A percentile compares a stretch with the other conserved stretches of the same genome.
These are phyloP conservation scores for Dolichoris vasculosae DNA, from an alignment of 1,140 invertebrate species.

Conservation along the genomic window DNA sequence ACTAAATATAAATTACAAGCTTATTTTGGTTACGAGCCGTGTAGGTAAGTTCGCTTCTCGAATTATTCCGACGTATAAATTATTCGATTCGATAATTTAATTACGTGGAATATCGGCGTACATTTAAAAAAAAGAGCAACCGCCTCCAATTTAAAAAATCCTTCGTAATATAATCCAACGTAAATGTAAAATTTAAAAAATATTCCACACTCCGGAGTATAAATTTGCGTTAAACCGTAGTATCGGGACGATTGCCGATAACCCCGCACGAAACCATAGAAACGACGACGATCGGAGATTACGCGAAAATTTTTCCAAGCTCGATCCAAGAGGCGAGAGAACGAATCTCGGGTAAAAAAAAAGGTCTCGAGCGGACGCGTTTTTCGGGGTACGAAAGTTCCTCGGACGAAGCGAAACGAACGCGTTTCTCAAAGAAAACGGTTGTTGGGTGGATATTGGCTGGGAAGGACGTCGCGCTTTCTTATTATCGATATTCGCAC, in stretches of 20 bases:
- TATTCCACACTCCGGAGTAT: neutral
- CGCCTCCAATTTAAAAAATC: too few species aligned
- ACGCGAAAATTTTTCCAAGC: neutral
- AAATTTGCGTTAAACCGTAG: neutral
- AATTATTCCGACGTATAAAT: too few species aligned
- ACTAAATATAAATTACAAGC: too few species aligned
- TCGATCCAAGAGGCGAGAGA: neutral
- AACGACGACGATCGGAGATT: neutral
- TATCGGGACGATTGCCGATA: neutral
- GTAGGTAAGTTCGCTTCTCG: too few species aligned
- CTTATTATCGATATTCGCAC: neutral
- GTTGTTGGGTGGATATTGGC: conserved; percentile 42
- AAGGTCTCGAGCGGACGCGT: neutral
- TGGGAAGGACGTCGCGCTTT: conserved; percentile 6
- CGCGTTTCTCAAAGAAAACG: conserved; percentile 3
- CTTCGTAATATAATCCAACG: too few species aligned
- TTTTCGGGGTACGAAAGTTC: neutral
- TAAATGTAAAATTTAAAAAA: too few species aligned
- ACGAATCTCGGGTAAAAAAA: neutral
- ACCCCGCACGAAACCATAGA: neutral
- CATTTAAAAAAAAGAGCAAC: too few species aligned
- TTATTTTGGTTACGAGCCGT: too few species aligned
- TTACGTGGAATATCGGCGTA: too few species aligned
- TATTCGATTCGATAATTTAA: too few species aligned
- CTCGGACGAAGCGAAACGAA: neutral